Conservation (phyloP, 2,888 invertebrate species). For the Acronicta aceris region DNA sequence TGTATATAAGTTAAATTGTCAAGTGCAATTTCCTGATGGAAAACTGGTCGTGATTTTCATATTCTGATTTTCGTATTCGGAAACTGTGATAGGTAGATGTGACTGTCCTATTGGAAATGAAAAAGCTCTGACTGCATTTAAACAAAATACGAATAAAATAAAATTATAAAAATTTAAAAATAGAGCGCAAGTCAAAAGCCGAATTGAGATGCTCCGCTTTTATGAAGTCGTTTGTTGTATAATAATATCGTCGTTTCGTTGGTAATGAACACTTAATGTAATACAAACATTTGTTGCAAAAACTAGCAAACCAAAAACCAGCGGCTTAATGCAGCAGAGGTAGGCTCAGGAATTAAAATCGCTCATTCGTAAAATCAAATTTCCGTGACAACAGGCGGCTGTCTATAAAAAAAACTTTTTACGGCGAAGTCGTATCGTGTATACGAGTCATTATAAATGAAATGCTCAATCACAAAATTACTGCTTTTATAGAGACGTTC, state of each 20-base stretch:
- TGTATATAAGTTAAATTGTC: slow-evolving; percentile 40
- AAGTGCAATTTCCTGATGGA: slow-evolving; percentile 9
- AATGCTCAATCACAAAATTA: slow-evolving; percentile 42
- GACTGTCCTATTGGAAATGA: too few relatives aligned
- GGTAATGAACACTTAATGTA: too few relatives aligned
- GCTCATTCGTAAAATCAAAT: slow-evolving; percentile 77
- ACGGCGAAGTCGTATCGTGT: slow-evolving; percentile 51
- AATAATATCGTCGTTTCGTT: too few relatives aligned
- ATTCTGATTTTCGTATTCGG: too few relatives aligned
- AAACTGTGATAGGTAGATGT: too few relatives aligned
- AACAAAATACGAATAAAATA: not conserved
- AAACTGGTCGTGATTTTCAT: not conserved
- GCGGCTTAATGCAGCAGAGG: slow-evolving; percentile 48
- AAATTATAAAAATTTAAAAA: too few relatives aligned
- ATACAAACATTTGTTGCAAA: slow-evolving; percentile 27
- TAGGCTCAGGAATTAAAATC: slow-evolving; percentile 67
- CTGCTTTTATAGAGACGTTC: not conserved
- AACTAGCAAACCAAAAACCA: too few relatives aligned
- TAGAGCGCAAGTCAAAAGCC: too few relatives aligned
- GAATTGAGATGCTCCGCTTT: too few relatives aligned
- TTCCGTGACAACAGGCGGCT: slow-evolving; percentile 71
- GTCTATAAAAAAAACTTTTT: slow-evolving; percentile 68
- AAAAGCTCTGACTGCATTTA: too few relatives aligned
- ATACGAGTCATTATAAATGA: slow-evolving; percentile 54
- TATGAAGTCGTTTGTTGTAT: too few relatives aligned